Conservation (phyloP, 2,888 invertebrate genomes). For the Acrocera orbiculus region DNA sequence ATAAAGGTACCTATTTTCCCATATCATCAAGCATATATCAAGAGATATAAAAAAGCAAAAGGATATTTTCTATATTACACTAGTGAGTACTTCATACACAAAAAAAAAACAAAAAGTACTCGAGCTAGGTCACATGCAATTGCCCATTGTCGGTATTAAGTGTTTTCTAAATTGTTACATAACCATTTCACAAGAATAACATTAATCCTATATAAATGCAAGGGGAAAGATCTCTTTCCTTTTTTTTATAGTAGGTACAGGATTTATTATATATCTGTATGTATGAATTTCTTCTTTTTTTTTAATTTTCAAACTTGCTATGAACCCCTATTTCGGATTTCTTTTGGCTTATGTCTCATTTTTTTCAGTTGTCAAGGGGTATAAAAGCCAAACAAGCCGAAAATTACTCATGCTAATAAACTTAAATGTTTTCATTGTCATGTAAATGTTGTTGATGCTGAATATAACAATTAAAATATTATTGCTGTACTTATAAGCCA, state of each 20-base stretch:
- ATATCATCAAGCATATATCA: background rate
- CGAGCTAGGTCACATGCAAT: conserved; percentile 6
- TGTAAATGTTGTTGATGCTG: conserved; percentile 16
- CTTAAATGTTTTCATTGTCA: conserved; percentile 13
- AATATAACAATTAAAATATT: conserved; percentile 9
- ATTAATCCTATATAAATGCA: conserved; percentile 8
- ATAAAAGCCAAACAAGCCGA: conserved; percentile 10
- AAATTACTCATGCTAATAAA: conserved; percentile 13
- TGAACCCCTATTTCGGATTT: no score
- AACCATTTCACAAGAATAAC: conserved; percentile 6
- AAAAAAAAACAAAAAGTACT: background rate
- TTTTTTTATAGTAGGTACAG: background rate
- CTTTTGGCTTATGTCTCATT: no score
- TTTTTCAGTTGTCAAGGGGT: no score
- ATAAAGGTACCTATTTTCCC: no score
- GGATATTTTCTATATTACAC: background rate
- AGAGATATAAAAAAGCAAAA: conserved; percentile 2
- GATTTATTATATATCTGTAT: no score
- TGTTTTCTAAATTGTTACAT: conserved; percentile 10
- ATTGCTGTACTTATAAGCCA: conserved; percentile 2
- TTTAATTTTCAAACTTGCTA: no score
- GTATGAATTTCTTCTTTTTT: no score
- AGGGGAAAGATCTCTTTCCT: conserved; percentile 2
- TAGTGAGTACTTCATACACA: background rate
- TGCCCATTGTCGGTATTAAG: conserved; percentile 11